phyloP scores from a whole-genome alignment of 2,888 invertebrate genomes.

The Azorinus chamasolen region DNA sequence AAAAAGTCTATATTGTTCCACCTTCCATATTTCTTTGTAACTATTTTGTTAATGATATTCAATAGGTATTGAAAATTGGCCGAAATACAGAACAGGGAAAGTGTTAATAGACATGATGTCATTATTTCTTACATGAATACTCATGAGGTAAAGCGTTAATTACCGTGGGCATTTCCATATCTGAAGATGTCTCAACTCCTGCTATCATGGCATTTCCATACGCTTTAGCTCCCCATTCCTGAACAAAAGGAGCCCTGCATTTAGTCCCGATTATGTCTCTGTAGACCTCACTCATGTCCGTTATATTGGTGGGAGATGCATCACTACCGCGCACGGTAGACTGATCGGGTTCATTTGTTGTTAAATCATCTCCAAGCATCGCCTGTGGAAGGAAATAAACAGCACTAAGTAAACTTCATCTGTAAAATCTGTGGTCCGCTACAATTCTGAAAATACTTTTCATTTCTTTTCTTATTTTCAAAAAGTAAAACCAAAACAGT shows the following conservation, averaged over 20 bases:
- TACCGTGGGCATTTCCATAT: slow-evolving; percentile 69
- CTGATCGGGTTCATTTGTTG: slow-evolving; percentile 5
- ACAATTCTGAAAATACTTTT: too few species aligned
- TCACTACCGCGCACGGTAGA: neutral
- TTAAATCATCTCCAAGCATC: slow-evolving; percentile 46
- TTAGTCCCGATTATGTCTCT: slow-evolving; percentile 91
- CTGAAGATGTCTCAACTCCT: slow-evolving; percentile 70
- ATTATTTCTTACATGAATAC: too few species aligned
- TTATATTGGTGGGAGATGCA: neutral
- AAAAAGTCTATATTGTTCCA: too few species aligned
- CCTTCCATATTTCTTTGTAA: too few species aligned
- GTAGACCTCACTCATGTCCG: slow-evolving; percentile 44
- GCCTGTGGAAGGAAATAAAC: slow-evolving; percentile 25
- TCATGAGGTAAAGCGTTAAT: too few species aligned
- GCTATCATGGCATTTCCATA: slow-evolving; percentile 95
- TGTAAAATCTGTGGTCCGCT: neutral
- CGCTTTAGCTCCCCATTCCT: slow-evolving; percentile 91
- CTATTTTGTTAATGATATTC: too few species aligned
- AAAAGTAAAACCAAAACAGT: too few species aligned
- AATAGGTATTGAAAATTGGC: too few species aligned
- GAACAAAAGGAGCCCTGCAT: slow-evolving; percentile 94
- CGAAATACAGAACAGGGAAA: too few species aligned
- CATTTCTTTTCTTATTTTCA: too few species aligned
- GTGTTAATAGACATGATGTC: too few species aligned
- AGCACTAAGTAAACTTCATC: neutral